phyloP scores from a whole-genome alignment of 2,113 vertebrate species.

The Anarrhichthys ocellatus region DNA sequence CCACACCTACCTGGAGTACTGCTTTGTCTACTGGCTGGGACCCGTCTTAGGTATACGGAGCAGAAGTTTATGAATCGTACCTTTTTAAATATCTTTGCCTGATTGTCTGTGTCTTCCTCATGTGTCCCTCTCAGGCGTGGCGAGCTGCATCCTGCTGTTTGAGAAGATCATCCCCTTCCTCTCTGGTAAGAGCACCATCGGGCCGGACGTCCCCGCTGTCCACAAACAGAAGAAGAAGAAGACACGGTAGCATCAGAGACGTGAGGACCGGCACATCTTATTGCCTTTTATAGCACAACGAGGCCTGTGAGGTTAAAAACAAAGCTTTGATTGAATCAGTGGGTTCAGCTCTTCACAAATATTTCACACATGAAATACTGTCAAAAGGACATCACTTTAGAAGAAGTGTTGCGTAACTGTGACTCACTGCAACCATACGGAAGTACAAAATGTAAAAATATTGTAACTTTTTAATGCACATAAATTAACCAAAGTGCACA shows the following conservation, averaged over 20 bases:
- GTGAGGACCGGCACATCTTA: no score
- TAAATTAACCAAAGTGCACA: not conserved
- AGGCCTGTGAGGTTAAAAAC: not conserved
- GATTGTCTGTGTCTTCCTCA: not conserved
- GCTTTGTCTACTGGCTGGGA: conserved; percentile 89
- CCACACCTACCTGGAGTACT: conserved; percentile 85
- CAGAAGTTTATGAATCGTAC: not conserved
- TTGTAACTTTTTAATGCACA: not conserved
- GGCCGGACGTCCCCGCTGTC: not conserved
- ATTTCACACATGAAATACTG: not conserved
- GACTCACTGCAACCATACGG: not conserved
- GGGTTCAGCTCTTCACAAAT: not conserved
- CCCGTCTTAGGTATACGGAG: conserved; percentile 86
- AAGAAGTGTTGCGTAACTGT: no score
- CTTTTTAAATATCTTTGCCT: not conserved
- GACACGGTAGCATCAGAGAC: conserved; percentile 36
- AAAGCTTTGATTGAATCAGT: not conserved
- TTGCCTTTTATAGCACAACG: not conserved
- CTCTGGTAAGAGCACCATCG: conserved; percentile 22
- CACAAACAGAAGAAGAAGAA: conserved; percentile 66
- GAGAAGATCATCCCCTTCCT: conserved; percentile 75
- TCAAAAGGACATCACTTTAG: not conserved
- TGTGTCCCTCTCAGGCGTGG: conserved; percentile 61
- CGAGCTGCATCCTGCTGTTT: conserved; percentile 77
- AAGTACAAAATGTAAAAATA: not conserved